Percentiles rank a stretch among this genome's conserved stretches.
phyloP scores from a whole-genome alignment of 2,888 invertebrate species.

The Tenthredo distinguenda region DNA sequence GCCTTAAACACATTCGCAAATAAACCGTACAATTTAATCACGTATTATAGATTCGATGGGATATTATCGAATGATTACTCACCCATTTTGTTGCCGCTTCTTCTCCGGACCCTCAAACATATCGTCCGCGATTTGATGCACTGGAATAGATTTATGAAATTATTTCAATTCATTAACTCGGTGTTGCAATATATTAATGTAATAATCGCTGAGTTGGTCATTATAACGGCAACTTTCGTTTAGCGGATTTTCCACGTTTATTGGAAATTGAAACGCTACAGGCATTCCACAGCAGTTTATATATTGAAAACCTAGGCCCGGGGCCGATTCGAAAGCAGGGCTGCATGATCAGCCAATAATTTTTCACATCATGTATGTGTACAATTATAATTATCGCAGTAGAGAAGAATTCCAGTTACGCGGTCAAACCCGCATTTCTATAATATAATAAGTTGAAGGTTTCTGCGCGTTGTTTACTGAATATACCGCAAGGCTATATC shows the following conservation, averaged over 20 bases:
- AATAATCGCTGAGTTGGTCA: neutral
- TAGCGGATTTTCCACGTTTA: neutral
- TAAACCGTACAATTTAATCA: neutral
- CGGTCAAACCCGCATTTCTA: slow-evolving; percentile 7
- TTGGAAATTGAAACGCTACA: slow-evolving; percentile 23
- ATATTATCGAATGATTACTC: slow-evolving; percentile 79
- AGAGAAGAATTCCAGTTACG: slow-evolving; percentile 19
- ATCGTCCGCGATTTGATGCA: slow-evolving; percentile 97
- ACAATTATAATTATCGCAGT: neutral
- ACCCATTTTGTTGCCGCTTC: slow-evolving; percentile 93
- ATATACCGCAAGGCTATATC: slow-evolving; percentile 27
- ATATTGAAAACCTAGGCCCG: neutral
- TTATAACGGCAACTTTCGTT: neutral
- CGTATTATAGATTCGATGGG: neutral
- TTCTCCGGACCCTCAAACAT: slow-evolving; percentile 94
- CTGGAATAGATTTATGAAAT: slow-evolving; percentile 82
- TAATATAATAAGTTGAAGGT: slow-evolving; percentile 28
- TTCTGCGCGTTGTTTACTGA: slow-evolving; percentile 19
- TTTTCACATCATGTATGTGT: neutral
- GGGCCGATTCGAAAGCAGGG: neutral
- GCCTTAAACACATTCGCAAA: neutral
- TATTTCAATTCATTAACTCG: neutral
- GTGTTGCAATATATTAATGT: neutral
- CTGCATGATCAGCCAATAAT: neutral
- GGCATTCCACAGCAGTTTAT: neutral